Conservation (phyloP, 2,888 invertebrate genomes). For the Acleris cristana region DNA sequence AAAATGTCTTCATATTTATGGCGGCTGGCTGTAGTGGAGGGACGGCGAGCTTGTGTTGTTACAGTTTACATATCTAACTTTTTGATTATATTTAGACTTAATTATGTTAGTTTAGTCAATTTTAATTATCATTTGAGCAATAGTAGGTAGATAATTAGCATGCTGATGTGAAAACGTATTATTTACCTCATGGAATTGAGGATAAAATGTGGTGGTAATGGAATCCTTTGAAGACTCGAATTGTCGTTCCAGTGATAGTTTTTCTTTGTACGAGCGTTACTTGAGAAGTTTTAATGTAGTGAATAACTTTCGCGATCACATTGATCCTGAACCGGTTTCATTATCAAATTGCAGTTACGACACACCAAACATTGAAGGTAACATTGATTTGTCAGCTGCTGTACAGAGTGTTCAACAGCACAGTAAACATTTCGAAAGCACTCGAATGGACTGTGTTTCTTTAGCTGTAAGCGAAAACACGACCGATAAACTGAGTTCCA, state of each 20-base stretch:
- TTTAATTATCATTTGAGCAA: neutral
- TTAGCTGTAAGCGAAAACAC: conserved; percentile 51
- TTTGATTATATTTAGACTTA: conserved; percentile 3
- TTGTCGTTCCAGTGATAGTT: conserved; percentile 77
- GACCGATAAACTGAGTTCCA: conserved; percentile 56
- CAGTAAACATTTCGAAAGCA: conserved; percentile 56
- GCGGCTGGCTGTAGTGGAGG: conserved; percentile 9
- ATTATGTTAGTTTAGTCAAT: neutral
- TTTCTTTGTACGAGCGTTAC: conserved; percentile 76
- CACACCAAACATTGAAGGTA: conserved; percentile 63
- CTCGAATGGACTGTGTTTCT: conserved; percentile 54
- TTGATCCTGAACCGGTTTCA: conserved; percentile 45
- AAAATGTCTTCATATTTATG: neutral
- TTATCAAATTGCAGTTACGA: conserved; percentile 57
- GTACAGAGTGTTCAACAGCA: conserved; percentile 54
- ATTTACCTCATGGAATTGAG: conserved; percentile 29
- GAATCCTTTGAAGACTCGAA: conserved; percentile 78
- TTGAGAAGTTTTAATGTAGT: conserved; percentile 77
- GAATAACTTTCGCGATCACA: conserved; percentile 57
- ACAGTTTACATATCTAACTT: conserved; percentile 10
- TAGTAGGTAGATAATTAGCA: neutral
- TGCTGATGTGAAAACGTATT: conserved; percentile 8
- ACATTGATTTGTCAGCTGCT: conserved; percentile 66
- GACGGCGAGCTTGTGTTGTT: conserved; percentile 26
- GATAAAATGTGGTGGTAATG: conserved; percentile 70